Evolutionary conservation across 2,888 invertebrate species (phyloP).

Genomic region (Plebejus argus): DNA sequence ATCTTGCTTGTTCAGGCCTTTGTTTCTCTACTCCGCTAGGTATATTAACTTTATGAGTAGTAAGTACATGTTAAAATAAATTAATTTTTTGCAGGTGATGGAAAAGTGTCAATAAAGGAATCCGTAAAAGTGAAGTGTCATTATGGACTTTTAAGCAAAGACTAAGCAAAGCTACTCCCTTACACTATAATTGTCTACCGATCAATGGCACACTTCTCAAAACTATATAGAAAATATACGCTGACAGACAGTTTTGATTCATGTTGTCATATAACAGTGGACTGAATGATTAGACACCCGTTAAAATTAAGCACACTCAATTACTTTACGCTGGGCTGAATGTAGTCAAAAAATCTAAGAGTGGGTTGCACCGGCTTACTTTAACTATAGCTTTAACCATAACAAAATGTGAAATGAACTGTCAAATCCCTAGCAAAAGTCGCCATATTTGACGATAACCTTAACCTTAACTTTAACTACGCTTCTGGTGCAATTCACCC

Average conservation of each 20-base stretch:
- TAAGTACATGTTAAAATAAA: too few species aligned
- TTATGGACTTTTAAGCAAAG: conserved; percentile 73
- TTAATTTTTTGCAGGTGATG: conserved; percentile 53
- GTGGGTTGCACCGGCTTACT: too few species aligned
- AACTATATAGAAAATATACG: conserved; percentile 31
- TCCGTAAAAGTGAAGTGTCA: conserved; percentile 74
- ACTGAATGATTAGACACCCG: neutral
- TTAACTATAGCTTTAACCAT: too few species aligned
- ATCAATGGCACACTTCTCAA: conserved; percentile 52
- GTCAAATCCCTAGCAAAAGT: too few species aligned
- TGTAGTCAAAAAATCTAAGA: neutral
- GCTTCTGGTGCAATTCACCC: too few species aligned
- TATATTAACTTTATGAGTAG: too few species aligned
- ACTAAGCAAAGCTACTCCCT: conserved; percentile 61
- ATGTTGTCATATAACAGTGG: conserved; percentile 33
- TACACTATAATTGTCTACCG: conserved; percentile 52
- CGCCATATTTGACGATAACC: too few species aligned
- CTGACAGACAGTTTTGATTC: conserved; percentile 49
- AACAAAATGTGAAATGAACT: too few species aligned
- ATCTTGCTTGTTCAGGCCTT: too few species aligned
- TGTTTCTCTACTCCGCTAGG: too few species aligned
- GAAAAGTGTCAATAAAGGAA: conserved; percentile 56
- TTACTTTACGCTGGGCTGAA: neutral
- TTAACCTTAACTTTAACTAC: too few species aligned
- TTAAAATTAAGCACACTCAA: conserved; percentile 6